Evolutionary conservation across 2,888 invertebrate genomes (phyloP).

Genomic region (Laspeyria flexula): DNA sequence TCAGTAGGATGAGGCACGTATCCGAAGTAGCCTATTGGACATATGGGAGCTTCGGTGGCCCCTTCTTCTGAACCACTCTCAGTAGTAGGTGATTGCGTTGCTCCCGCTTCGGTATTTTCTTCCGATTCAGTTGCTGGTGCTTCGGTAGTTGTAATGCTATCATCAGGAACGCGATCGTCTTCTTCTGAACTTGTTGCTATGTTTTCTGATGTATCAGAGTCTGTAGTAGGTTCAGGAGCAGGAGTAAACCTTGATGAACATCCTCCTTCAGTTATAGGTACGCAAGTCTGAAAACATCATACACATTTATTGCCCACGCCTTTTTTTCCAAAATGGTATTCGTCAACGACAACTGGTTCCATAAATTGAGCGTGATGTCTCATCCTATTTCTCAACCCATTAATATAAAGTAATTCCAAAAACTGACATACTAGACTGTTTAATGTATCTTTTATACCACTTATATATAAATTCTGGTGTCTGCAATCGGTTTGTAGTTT

Average conservation of each 20-base stretch:
- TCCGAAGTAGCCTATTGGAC: background rate
- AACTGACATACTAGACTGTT: no score
- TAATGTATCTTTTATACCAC: no score
- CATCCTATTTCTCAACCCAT: no score
- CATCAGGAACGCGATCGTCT: no score
- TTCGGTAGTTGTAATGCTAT: background rate
- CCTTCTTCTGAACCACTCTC: conserved; percentile 4
- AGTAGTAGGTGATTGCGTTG: no score
- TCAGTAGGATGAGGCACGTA: background rate
- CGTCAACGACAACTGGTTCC: no score
- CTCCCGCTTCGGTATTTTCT: background rate
- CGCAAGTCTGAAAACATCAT: conserved; percentile 15
- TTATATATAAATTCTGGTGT: no score
- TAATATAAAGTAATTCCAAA: no score
- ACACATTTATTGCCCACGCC: background rate
- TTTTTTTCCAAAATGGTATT: no score
- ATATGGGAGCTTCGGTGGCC: background rate
- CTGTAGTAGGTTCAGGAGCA: background rate
- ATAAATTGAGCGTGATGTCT: no score
- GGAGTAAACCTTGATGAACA: conserved; percentile 13
- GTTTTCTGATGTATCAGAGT: background rate
- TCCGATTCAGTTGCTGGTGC: background rate
- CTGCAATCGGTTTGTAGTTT: no score
- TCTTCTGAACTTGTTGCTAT: background rate
- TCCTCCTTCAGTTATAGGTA: conserved; percentile 30